These are phyloP conservation scores for Barbus barbus DNA, from an alignment of 2,113 vertebrate genomes.

Conservation along the genomic window DNA sequence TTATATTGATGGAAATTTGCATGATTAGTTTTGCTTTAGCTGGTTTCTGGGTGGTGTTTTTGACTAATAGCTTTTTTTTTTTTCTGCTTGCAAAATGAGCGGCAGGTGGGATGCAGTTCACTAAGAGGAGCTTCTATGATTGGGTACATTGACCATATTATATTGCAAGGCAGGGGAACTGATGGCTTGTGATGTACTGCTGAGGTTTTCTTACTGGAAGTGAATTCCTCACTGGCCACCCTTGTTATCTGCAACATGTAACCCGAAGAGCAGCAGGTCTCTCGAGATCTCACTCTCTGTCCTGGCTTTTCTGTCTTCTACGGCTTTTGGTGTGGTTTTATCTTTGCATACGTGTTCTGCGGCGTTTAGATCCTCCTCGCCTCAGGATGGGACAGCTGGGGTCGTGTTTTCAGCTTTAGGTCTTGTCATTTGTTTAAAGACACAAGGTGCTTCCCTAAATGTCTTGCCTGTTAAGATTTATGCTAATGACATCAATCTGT, in stretches of 20 bases:
- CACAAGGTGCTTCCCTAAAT: conserved; percentile 6
- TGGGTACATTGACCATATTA: conserved; percentile 54
- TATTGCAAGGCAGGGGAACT: conserved; percentile 68
- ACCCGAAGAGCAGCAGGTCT: conserved; percentile 69
- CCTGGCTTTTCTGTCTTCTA: conserved; percentile 58
- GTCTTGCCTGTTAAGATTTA: conserved; percentile 24
- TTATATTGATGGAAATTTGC: conserved; percentile 14
- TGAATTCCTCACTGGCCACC: conserved; percentile 70
- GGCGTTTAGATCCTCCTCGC: background rate
- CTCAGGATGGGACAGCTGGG: background rate
- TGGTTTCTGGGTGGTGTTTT: background rate
- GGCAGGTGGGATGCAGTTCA: conserved; percentile 14
- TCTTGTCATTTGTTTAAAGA: background rate
- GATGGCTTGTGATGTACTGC: conserved; percentile 65
- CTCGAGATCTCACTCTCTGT: conserved; percentile 66
- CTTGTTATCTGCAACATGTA: conserved; percentile 62
- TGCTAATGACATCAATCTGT: conserved; percentile 17
- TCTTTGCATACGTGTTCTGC: background rate
- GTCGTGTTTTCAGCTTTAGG: background rate
- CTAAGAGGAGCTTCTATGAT: conserved; percentile 37
- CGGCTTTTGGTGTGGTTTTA: conserved; percentile 45
- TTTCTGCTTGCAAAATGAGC: background rate
- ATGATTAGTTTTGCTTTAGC: background rate
- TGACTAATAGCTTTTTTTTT: background rate
- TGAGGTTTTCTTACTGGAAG: conserved; percentile 75